phyloP scores from a whole-genome alignment of 2,888 invertebrate genomes.

The Tipula vernalis region DNA sequence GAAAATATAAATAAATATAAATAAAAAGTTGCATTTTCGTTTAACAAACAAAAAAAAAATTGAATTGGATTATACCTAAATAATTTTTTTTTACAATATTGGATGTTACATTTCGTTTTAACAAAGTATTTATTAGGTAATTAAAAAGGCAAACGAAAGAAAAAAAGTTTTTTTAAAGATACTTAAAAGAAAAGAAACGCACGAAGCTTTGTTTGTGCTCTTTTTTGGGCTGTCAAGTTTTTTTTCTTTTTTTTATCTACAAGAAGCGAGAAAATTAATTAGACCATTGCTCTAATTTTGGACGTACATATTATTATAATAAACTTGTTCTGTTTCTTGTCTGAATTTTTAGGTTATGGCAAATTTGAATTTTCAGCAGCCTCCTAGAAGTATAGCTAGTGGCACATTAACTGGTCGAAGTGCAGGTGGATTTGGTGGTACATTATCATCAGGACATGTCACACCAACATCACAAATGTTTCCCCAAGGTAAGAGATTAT shows the following conservation, averaged over 20 bases:
- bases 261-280: not conserved
- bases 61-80: not conserved
- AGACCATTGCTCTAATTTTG: not conserved
- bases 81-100: conserved; percentile 4
- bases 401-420: conserved; percentile 52
- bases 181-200: not conserved
- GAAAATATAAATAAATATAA: not conserved
- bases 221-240: not conserved
- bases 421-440: conserved; percentile 50
- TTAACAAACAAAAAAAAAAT: not conserved
- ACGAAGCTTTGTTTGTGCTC: not conserved
- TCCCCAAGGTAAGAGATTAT: conserved; percentile 27
- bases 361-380: conserved; percentile 83
- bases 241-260: not conserved
- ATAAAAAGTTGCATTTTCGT: not conserved
- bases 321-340: not conserved
- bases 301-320: not conserved
- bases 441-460: conserved; percentile 62
- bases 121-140: conserved; percentile 5
- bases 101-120: conserved; percentile 11
- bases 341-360: conserved; percentile 60
- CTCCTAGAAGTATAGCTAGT: conserved; percentile 79
- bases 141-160: not conserved
- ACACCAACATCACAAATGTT: conserved; percentile 57
- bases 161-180: not conserved